Percentiles rank a stretch among this genome's conserved stretches.
phyloP scores from a whole-genome alignment of 2,888 invertebrate species.

The Thereva nobilitata region DNA sequence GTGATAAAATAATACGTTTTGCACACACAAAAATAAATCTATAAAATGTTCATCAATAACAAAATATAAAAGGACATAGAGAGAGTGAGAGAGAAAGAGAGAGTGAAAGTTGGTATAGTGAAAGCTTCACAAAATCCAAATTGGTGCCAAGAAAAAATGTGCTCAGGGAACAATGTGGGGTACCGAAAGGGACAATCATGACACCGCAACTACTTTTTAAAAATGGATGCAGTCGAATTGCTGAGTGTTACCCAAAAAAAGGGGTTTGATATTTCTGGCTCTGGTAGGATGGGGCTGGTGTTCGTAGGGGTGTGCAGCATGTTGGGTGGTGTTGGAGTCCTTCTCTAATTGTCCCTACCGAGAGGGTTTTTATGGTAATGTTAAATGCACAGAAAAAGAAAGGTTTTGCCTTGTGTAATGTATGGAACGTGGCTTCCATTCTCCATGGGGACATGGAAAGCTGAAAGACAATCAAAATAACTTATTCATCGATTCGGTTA shows the following conservation, averaged over 20 bases:
- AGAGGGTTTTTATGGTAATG: constrained; percentile 22
- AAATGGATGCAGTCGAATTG: constrained; percentile 20
- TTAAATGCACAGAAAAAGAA: constrained; percentile 14
- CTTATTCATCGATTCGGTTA: constrained; percentile 18
- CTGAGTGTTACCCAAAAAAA: background rate
- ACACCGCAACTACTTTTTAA: constrained; percentile 19
- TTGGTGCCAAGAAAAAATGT: constrained; percentile 5
- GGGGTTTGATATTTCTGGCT: background rate
- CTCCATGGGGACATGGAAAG: background rate
- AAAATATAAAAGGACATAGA: too few relatives aligned
- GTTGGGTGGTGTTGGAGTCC: too few relatives aligned
- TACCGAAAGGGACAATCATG: constrained; percentile 19
- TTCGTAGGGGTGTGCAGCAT: too few relatives aligned
- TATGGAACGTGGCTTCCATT: background rate
- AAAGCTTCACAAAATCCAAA: background rate
- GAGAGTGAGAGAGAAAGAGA: too few relatives aligned
- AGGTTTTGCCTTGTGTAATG: background rate
- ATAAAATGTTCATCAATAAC: too few relatives aligned
- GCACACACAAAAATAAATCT: too few relatives aligned
- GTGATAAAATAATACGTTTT: too few relatives aligned
- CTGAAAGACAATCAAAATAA: constrained; percentile 16
- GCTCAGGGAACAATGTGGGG: background rate
- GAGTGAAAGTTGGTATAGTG: background rate
- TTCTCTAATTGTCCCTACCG: constrained; percentile 15
- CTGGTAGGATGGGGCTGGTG: too few relatives aligned